These are phyloP conservation scores for Solea solea DNA, from an alignment of 2,113 vertebrate genomes.

Conservation along the genomic window DNA sequence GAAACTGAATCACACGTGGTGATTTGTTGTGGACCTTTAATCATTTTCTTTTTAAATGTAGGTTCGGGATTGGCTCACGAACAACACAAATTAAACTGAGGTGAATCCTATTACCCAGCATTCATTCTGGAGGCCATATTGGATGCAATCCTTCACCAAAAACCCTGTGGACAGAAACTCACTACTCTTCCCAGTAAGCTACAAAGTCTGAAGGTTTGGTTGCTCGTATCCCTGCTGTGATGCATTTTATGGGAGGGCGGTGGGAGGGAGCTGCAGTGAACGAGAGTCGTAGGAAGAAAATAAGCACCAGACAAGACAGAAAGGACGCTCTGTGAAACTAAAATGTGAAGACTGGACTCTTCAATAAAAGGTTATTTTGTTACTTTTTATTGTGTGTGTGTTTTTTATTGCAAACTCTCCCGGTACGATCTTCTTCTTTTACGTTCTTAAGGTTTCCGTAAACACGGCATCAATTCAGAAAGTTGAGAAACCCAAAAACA, in stretches of 20 bases:
- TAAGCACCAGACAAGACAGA: conserved; percentile 12
- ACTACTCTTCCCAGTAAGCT: conserved; percentile 47
- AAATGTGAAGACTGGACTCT: neutral
- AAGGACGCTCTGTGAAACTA: neutral
- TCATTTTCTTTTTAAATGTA: neutral
- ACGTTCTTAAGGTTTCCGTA: too few relatives aligned
- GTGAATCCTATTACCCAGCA: conserved; percentile 4
- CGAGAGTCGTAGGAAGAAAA: conserved; percentile 4
- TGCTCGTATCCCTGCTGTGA: conserved; percentile 45
- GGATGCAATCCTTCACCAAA: conserved; percentile 35
- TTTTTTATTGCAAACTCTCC: neutral
- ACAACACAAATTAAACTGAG: neutral
- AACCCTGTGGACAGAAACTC: conserved; percentile 38
- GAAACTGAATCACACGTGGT: conserved; percentile 12
- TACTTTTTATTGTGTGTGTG: neutral
- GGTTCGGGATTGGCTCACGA: neutral
- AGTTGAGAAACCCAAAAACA: too few relatives aligned
- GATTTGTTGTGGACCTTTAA: conserved; percentile 25
- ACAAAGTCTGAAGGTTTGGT: conserved; percentile 39
- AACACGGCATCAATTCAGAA: too few relatives aligned
- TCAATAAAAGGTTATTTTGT: neutral
- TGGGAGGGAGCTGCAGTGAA: conserved; percentile 2
- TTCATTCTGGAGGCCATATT: conserved; percentile 32
- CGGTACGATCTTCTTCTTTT: neutral
- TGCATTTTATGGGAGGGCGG: conserved; percentile 40